phyloP scores from a whole-genome alignment of 2,888 invertebrate genomes.

The Phortica okadai region DNA sequence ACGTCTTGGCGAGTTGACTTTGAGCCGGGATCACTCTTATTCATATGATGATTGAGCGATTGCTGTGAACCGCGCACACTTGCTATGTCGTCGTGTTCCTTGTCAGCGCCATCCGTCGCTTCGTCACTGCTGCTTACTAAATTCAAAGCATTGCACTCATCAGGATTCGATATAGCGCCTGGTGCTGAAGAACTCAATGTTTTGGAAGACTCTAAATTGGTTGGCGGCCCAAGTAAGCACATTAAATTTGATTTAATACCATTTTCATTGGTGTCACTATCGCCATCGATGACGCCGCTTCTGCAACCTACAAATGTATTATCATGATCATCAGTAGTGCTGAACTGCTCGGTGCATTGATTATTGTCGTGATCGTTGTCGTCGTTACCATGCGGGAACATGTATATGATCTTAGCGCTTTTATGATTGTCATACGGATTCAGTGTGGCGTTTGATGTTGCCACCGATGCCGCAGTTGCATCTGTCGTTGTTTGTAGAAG shows the following conservation, averaged over 20 bases:
- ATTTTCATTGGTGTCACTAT: conserved; percentile 41
- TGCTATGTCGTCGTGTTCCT: conserved; percentile 47
- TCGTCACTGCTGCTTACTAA: conserved; percentile 34
- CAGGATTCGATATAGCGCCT: conserved; percentile 82
- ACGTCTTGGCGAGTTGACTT: conserved; percentile 38
- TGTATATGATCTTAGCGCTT: conserved; percentile 60
- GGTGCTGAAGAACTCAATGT: conserved; percentile 91
- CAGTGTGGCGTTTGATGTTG: conserved; percentile 54
- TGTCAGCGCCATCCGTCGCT: conserved; percentile 24
- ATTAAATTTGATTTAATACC: conserved; percentile 64
- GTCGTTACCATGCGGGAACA: conserved; percentile 53
- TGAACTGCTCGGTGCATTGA: conserved; percentile 42
- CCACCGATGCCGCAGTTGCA: neutral
- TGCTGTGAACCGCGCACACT: conserved; percentile 57
- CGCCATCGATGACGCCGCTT: conserved; percentile 49
- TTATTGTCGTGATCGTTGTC: conserved; percentile 45
- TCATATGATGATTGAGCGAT: conserved; percentile 46
- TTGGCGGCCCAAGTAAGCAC: conserved; percentile 71
- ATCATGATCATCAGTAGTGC: conserved; percentile 52
- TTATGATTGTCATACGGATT: conserved; percentile 48
- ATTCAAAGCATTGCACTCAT: conserved; percentile 67
- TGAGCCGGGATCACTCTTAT: conserved; percentile 33
- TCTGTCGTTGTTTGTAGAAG: conserved; percentile 49
- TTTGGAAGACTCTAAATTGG: conserved; percentile 82
- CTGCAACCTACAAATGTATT: conserved; percentile 60